Evolutionary conservation across 1,140 invertebrate species (phyloP).

Genomic region (Hirudo medicinalis): DNA sequence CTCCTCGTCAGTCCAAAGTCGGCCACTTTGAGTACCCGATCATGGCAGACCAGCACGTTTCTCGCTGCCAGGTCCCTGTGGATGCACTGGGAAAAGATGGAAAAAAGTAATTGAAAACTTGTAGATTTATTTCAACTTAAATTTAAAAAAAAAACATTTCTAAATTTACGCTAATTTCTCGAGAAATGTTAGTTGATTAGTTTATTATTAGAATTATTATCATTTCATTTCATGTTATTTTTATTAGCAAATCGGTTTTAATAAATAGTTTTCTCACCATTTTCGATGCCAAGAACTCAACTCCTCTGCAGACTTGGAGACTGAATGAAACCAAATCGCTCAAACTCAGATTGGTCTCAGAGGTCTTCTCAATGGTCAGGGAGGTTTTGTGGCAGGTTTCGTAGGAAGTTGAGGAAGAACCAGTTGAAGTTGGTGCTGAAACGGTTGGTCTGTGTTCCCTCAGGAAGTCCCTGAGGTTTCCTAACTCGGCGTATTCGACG

Average conservation of each 20-base stretch:
- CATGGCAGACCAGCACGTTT: conserved; percentile 86
- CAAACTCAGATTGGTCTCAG: neutral
- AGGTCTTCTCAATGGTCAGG: conserved; percentile 39
- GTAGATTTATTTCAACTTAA: conserved; percentile 31
- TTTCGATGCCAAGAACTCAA: conserved; percentile 81
- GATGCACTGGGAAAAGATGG: conserved; percentile 65
- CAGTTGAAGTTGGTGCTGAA: too few species aligned
- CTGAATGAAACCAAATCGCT: conserved; percentile 78
- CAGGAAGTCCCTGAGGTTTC: conserved; percentile 81
- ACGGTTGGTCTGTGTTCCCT: conserved; percentile 58
- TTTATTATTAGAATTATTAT: too few species aligned
- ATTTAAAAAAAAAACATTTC: too few species aligned
- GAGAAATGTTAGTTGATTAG: too few species aligned
- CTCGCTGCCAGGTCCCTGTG: conserved; percentile 92
- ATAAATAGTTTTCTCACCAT: conserved; percentile 35
- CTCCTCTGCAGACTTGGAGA: conserved; percentile 80
- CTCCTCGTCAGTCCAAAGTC: conserved; percentile 94
- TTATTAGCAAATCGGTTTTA: too few species aligned
- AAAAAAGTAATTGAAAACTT: conserved; percentile 79
- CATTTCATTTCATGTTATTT: too few species aligned
- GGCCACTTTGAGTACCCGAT: conserved; percentile 76
- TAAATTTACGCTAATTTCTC: too few species aligned
- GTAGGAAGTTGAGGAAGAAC: too few species aligned
- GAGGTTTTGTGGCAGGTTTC: neutral
- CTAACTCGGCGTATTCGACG: conserved; percentile 80